Base-by-base conservation (phyloP, 1,140 invertebrate species). In the Drosophila arawakana region DNA sequence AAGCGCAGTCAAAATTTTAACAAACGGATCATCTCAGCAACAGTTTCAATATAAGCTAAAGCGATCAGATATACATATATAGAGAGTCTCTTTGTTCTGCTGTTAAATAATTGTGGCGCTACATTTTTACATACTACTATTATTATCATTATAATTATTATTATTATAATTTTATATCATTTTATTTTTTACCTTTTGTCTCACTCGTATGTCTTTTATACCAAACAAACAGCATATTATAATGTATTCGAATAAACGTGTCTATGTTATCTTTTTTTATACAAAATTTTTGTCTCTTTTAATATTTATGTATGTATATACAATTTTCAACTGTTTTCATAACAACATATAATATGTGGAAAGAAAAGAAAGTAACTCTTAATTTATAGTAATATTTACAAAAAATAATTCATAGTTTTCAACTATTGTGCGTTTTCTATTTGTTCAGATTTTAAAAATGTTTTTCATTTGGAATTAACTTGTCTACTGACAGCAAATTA, bases 181-280 rank as follows among this genome's bases (percentile, higher is more conserved):
- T 49, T 21, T 63, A 46, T 55, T 46, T 52, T 37, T 57, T 59
- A 13, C 52, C 57, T 61, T 70, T 57, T 43, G 65, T 81, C 82
- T 81, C 81, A 78, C 61, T 76, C 52, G 47, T 73, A 62, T 73
- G 55, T 81, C 82, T 78, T 84, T 81, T 85, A 69, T 80, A 77
- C 68, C 73, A 62, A 76, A 58, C 72, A 82, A 60, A 30, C 25
- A 30, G 25, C 25, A 30, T 30, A 52, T 76, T 83, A 80, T 78
- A 73, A 78, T 79, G 73, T 80, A 82, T 82, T 82, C 83, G 79
- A 86, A 86, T 86, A 86, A 86, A 86, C 58, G 75, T 85, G 71
- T 78, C 82, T 80, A 73, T 76, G 73, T 30, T 30, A 30, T 30
- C 6, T 25, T 57, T 21, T 84, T 83, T 76, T 83, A 59, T 79